These are phyloP conservation scores for Ichneumoninae sp. DNA, from an alignment of 2,888 invertebrate genomes.

Conservation along the genomic window DNA sequence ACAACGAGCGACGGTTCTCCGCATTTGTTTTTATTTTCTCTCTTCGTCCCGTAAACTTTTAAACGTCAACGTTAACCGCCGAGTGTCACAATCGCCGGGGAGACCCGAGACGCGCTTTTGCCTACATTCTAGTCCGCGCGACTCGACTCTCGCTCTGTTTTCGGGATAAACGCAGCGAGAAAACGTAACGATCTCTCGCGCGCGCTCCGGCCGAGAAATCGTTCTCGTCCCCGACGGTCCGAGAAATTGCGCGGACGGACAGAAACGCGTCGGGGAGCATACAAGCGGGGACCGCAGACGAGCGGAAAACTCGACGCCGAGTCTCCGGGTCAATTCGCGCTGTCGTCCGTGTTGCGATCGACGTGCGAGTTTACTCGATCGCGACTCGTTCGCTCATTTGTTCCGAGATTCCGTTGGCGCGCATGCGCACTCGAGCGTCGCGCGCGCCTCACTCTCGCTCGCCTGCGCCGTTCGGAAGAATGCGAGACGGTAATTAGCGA, in stretches of 20 bases:
- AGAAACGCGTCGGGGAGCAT: neutral
- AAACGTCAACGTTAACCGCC: conserved; percentile 53
- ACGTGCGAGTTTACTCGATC: conserved; percentile 28
- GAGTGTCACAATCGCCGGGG: conserved; percentile 52
- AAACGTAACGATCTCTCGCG: conserved; percentile 23
- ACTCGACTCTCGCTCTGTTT: conserved; percentile 32
- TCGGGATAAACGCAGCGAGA: conserved; percentile 27
- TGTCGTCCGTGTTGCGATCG: conserved; percentile 2
- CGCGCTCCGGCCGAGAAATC: neutral
- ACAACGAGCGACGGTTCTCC: conserved; percentile 67
- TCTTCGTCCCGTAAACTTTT: conserved; percentile 26
- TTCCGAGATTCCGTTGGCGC: conserved; percentile 38
- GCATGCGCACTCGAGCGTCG: neutral
- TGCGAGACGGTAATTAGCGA: conserved; percentile 56
- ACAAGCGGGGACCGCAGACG: conserved; percentile 2
- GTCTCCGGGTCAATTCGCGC: conserved; percentile 33
- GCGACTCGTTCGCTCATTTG: conserved; percentile 35
- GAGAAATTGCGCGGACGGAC: conserved; percentile 28
- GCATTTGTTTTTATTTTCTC: conserved; percentile 1
- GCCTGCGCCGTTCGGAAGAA: conserved; percentile 47
- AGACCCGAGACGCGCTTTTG: conserved; percentile 46
- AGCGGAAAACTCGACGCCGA: neutral
- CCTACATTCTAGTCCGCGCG: conserved; percentile 49
- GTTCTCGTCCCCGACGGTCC: conserved; percentile 23
- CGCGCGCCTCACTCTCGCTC: neutral